Conservation (phyloP, 2,797 vertebrate species). For the Lindbergichthys nudifrons region DNA sequence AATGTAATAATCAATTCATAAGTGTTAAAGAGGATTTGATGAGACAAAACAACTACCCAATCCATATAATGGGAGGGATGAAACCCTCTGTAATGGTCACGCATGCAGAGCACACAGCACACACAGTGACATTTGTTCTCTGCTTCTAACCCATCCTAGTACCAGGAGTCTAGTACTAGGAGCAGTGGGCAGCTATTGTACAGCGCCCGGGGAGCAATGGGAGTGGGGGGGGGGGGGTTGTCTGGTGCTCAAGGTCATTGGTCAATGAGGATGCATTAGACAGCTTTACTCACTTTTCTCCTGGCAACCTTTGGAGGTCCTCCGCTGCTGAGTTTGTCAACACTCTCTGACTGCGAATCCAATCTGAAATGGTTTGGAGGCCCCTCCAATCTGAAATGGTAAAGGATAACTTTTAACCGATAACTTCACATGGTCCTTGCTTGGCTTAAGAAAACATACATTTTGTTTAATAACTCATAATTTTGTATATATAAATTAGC, state of each 20-base stretch:
- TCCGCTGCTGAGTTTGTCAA: no score
- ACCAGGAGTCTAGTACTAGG: no score
- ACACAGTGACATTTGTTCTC: no score
- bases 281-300: neutral
- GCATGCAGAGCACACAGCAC: no score
- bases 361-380: neutral
- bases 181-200: no score
- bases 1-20: neutral
- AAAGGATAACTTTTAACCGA: neutral
- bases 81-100: no score
- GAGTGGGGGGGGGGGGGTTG: no score
- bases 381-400: neutral
- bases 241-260: no score
- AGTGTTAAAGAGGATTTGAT: neutral
- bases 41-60: neutral
- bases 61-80: no score
- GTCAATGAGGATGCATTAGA: neutral
- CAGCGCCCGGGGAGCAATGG: no score
- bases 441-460: neutral
- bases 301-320: no score
- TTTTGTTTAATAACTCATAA: neutral
- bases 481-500: neutral
- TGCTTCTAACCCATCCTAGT: no score
- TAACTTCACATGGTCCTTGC: neutral
- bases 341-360: rapidly evolving